These are phyloP conservation scores for Podabrus alpinus DNA, from an alignment of 2,888 invertebrate genomes.

Conservation along the genomic window DNA sequence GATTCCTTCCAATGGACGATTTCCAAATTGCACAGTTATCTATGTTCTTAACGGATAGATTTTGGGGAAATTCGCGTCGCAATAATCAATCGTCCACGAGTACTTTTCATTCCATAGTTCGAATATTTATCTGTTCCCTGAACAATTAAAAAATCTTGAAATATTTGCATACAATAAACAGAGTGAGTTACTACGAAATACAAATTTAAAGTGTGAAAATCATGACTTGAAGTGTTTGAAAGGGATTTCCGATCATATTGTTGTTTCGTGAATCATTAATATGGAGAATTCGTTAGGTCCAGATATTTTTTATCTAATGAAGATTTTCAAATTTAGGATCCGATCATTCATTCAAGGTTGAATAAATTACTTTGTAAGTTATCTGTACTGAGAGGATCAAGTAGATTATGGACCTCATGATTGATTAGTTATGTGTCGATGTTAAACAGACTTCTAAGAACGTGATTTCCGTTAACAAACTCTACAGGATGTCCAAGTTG, in stretches of 20 bases:
- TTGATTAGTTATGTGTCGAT: neutral
- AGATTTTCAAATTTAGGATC: neutral
- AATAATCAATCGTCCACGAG: neutral
- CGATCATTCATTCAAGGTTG: neutral
- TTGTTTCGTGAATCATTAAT: neutral
- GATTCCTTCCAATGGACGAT: no score
- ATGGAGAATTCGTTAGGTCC: neutral
- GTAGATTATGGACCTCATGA: neutral
- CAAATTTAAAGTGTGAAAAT: neutral
- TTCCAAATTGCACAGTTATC: no score
- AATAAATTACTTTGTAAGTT: neutral
- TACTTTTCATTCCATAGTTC: neutral
- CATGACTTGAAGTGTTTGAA: neutral
- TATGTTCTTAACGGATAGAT: no score
- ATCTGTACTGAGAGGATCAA: neutral
- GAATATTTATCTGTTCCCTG: neutral
- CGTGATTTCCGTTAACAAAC: neutral
- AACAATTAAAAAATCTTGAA: neutral
- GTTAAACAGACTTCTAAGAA: neutral
- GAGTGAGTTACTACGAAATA: neutral
- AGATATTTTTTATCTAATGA: neutral
- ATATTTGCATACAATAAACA: neutral
- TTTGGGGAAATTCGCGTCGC: no score
- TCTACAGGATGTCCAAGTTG: neutral
- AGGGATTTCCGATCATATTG: neutral